Percentiles rank a stretch among this genome's conserved stretches.
These are phyloP conservation scores for Anoncus sp. DNA, from an alignment of 2,888 invertebrate species.

Conservation along the genomic window DNA sequence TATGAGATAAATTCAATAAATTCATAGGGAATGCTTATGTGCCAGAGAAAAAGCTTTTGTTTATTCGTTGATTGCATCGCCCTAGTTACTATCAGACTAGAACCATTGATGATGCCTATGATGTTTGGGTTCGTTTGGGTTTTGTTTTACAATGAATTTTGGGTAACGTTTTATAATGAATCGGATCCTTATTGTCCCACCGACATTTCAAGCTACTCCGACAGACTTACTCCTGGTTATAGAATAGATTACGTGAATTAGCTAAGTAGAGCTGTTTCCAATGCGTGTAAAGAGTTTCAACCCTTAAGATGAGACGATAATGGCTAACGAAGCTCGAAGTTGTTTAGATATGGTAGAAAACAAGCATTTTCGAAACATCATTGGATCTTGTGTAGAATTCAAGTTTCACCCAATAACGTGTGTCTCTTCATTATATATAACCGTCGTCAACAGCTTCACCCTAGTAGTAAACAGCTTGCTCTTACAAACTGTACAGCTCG, in stretches of 20 bases:
- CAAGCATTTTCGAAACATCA: conserved; percentile 21
- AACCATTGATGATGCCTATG: no score
- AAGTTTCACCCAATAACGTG: conserved; percentile 16
- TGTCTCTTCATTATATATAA: conserved; percentile 11
- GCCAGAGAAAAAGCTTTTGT: no score
- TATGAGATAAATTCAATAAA: no score
- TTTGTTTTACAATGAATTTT: no score
- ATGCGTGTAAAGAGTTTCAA: not conserved
- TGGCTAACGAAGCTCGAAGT: conserved; percentile 19
- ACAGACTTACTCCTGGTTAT: not conserved
- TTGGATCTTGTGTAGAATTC: conserved; percentile 1
- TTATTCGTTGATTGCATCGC: no score
- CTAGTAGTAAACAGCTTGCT: conserved; percentile 45
- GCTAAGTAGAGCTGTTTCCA: conserved; percentile 2
- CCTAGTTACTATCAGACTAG: no score
- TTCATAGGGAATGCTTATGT: no score
- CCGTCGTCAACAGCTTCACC: not conserved
- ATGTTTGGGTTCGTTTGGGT: no score
- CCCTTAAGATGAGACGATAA: not conserved
- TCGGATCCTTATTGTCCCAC: no score
- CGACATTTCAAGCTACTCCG: no score
- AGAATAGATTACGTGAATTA: not conserved
- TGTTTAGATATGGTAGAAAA: conserved; percentile 36
- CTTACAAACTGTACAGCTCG: conserved; percentile 25
- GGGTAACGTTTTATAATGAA: no score